Evolutionary conservation across 2,797 vertebrate species (phyloP), one percentile per base, ranked within the genome.

Genomic region (Urophycis tenuis): DNA sequence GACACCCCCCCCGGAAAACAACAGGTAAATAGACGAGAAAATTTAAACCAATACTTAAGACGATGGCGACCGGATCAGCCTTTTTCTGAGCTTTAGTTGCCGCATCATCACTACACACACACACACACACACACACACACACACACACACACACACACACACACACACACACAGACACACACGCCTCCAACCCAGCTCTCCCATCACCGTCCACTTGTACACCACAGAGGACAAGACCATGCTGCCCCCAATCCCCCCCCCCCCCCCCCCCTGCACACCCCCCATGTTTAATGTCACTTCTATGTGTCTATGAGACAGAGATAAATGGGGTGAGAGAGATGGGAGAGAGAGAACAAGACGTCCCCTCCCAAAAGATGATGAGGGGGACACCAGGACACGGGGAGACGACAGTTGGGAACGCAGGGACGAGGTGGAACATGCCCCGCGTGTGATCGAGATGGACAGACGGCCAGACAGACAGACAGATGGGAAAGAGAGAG

Each of bases 401-500:
- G 49, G 19, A 53, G 49, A 53, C 7, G 22, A n/a, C 49, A 8
- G 6, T 53, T 53, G 49, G 49, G 49, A n/a, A 53, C 19, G n/a
- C 15, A 45, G 49, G 8, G 78, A n/a, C n/a, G n/a, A 90, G 89
- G 89, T 87, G 83, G 77, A 88, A 88, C 88, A 79, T 83, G 87
- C 87, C n/a, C 80, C 88, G 83, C 75, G 83, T 82, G 79, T 22
- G 30, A 86, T 78, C 75, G 82, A 85, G 36, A 14, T n/a, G 29
- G 10, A 12, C 25, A 69, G 69, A 22, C 70, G 34, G 45, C 19
- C n/a, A 64, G 15, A 49, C 25, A 29, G 39, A 60, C 31, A 17
- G 72, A 36, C 36, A 35, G 41, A 77, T n/a, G n/a, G 45, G 70
- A 74, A 72, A 60, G 41, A 53, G 17, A 49, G 17, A 22, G 5